Percentiles rank a stretch among this genome's conserved stretches.
Evolutionary conservation across 2,797 vertebrate genomes (phyloP).

Genomic region (Morelia viridis): DNA sequence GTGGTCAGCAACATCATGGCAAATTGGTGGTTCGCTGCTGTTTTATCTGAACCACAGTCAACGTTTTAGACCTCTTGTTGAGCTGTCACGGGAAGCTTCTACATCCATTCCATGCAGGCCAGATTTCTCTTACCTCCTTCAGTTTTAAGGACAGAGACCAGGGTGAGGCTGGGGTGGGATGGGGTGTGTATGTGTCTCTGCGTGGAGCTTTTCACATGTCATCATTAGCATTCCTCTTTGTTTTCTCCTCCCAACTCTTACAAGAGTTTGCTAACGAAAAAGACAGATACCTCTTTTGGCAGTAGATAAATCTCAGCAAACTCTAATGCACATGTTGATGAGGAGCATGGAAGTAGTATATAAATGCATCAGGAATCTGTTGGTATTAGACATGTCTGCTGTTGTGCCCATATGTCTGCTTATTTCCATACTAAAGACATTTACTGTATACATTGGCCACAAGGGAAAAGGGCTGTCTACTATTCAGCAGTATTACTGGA

Average conservation of each 20-base stretch:
- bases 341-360: not conserved
- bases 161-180: not conserved
- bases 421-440: constrained; percentile 62
- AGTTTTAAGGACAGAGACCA: not conserved
- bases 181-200: rapidly evolving
- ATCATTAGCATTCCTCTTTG: constrained; percentile 13
- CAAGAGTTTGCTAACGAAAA: not conserved
- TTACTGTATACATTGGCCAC: constrained; percentile 58
- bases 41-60: rapidly evolving
- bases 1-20: not conserved
- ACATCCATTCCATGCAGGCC: not conserved
- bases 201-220: not conserved
- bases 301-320: not conserved
- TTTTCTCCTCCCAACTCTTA: not conserved
- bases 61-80: not conserved
- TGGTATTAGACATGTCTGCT: constrained; percentile 33
- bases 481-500: constrained; percentile 63
- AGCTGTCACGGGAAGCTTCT: not conserved
- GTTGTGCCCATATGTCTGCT: constrained; percentile 45
- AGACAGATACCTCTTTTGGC: rapidly evolving
- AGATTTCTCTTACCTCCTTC: not conserved
- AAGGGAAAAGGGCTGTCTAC: constrained; percentile 61
- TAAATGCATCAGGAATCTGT: constrained; percentile 41
- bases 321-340: constrained; percentile 11
- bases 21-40: too few relatives aligned